A percentile compares a stretch with the other conserved stretches of the same genome.
phyloP scores from a whole-genome alignment of 1,140 invertebrate species.

The Ectropis grisescens region DNA sequence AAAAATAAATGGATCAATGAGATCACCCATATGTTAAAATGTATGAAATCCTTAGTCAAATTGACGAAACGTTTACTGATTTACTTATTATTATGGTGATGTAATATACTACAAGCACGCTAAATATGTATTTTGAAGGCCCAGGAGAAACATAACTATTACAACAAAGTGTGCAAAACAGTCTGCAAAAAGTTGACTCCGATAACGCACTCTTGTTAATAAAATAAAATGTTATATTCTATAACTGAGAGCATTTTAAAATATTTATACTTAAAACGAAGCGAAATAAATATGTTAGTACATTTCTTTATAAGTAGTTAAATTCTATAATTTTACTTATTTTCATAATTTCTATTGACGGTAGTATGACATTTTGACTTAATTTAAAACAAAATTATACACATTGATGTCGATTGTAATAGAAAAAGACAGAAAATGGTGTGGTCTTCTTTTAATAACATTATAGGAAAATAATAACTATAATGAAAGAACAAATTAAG shows the following conservation, averaged over 20 bases:
- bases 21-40: no score
- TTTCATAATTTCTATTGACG: background rate
- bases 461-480: no score
- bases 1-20: no score
- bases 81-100: no score
- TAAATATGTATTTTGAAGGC: no score
- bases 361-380: background rate
- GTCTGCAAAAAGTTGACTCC: no score
- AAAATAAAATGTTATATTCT: background rate
- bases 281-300: constrained; percentile 51
- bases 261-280: constrained; percentile 23
- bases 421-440: background rate
- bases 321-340: background rate
- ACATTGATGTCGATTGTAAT: background rate
- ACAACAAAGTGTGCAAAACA: no score
- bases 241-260: background rate
- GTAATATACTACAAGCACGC: no score
- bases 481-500: no score
- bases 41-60: no score
- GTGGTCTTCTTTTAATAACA: background rate
- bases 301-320: constrained; percentile 8
- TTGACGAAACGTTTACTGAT: no score
- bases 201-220: background rate
- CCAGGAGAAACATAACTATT: no score
- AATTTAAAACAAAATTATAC: background rate